phyloP scores from a whole-genome alignment of 1,140 invertebrate genomes.

The Gerris buenoi region DNA sequence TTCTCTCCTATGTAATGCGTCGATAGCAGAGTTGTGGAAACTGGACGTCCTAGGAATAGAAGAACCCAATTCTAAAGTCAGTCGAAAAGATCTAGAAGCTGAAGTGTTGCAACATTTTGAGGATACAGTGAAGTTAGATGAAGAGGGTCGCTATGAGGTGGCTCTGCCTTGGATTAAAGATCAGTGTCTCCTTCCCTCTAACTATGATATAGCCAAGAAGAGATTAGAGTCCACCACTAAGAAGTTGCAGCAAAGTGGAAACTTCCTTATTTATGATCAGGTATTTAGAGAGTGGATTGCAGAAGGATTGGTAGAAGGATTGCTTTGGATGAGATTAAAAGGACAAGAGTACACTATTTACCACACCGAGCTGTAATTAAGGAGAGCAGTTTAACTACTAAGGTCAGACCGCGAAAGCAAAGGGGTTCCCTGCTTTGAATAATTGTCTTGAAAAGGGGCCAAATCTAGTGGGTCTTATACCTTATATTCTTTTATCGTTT shows the following conservation, averaged over 20 bases:
- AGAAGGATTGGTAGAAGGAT: background rate
- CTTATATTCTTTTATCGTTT: conserved; percentile 4
- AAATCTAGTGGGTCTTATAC: conserved; percentile 3
- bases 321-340: background rate
- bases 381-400: background rate
- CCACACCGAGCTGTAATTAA: conserved; percentile 6
- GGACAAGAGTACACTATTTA: conserved; percentile 6
- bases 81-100: conserved; percentile 2
- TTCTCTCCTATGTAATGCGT: background rate
- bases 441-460: conserved; percentile 8
- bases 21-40: conserved; percentile 4
- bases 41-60: conserved; percentile 5
- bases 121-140: conserved; percentile 1
- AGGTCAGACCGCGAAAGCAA: conserved; percentile 3
- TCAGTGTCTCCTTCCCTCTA: background rate
- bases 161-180: conserved; percentile 5
- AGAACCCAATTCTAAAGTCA: background rate
- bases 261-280: conserved; percentile 2
- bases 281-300: background rate
- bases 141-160: conserved; percentile 6
- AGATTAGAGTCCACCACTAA: background rate
- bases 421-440: background rate
- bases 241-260: background rate
- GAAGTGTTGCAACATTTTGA: conserved; percentile 2
- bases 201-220: conserved; percentile 2